A percentile compares a stretch with the other conserved stretches of the same genome.
phyloP scores from a whole-genome alignment of 2,888 invertebrate genomes.

The Dasysyrphus albostriatus region DNA sequence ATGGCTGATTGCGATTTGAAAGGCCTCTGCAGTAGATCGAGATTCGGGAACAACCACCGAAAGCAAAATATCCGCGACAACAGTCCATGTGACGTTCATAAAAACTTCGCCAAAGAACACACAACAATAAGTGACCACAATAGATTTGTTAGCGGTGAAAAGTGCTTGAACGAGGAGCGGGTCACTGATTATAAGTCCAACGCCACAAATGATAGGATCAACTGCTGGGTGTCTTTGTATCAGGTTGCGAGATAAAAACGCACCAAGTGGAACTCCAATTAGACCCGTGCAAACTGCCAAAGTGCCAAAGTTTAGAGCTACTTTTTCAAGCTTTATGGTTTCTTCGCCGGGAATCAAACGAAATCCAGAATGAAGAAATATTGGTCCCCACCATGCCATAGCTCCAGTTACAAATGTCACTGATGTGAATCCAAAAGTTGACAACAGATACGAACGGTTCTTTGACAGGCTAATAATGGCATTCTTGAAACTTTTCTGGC shows the following conservation, averaged over 20 bases:
- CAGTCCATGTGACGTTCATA: constrained; percentile 54
- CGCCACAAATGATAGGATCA: constrained; percentile 56
- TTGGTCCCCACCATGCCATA: constrained; percentile 62
- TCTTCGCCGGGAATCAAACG: constrained; percentile 34
- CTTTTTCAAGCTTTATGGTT: not conserved
- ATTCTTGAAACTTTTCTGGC: constrained; percentile 2
- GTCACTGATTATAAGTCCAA: constrained; percentile 21
- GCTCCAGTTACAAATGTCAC: constrained; percentile 54
- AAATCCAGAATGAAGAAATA: constrained; percentile 48
- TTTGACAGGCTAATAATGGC: constrained; percentile 3
- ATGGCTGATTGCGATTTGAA: constrained; percentile 62
- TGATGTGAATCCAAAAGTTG: constrained; percentile 57
- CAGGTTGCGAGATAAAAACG: constrained; percentile 22
- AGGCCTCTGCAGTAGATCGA: constrained; percentile 51
- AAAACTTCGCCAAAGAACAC: constrained; percentile 24
- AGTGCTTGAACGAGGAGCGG: constrained; percentile 42
- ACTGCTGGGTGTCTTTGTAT: constrained; percentile 22
- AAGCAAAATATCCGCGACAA: constrained; percentile 56
- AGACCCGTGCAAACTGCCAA: constrained; percentile 41
- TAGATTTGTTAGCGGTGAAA: constrained; percentile 15
- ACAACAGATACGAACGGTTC: constrained; percentile 48
- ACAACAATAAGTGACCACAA: constrained; percentile 8
- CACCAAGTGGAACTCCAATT: constrained; percentile 60
- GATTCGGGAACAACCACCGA: constrained; percentile 50
- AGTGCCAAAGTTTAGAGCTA: constrained; percentile 7